phyloP scores from a whole-genome alignment of 2,113 vertebrate genomes.

The Cephalopterus ornatus region DNA sequence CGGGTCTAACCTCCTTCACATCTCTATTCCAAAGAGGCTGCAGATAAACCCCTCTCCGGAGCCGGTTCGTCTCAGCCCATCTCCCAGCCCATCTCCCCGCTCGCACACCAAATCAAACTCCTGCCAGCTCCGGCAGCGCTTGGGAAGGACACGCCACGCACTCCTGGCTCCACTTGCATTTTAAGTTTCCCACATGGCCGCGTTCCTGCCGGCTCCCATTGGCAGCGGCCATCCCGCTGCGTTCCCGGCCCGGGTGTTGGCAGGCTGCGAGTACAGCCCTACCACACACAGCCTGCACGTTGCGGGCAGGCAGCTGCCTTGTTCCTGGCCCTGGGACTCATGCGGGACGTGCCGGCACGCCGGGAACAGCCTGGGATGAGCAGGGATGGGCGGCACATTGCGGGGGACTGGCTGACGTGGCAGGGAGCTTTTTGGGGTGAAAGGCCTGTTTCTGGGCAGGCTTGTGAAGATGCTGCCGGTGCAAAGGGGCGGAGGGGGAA shows the following conservation, averaged over 20 bases:
- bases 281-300: slow-evolving; percentile 56
- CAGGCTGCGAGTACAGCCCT: slow-evolving; percentile 54
- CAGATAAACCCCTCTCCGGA: neutral
- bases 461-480: neutral
- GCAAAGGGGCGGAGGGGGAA: accelerated
- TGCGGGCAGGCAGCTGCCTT: slow-evolving; percentile 5
- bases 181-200: slow-evolving; percentile 20
- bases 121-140: neutral
- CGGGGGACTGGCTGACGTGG: neutral
- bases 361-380: slow-evolving; percentile 30
- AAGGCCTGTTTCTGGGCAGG: accelerated
- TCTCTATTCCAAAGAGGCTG: accelerated
- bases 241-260: slow-evolving; percentile 38
- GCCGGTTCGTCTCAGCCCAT: accelerated
- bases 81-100: neutral
- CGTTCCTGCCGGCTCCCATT: neutral
- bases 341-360: slow-evolving; percentile 53
- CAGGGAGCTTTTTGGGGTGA: neutral
- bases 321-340: neutral
- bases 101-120: accelerated
- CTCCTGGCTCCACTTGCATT: neutral
- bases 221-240: neutral
- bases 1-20: accelerated
- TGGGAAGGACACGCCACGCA: neutral
- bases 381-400: accelerated